Base-by-base conservation (phyloP, 2,797 vertebrate species). In the Acrossocheilus wenchowensis region DNA sequence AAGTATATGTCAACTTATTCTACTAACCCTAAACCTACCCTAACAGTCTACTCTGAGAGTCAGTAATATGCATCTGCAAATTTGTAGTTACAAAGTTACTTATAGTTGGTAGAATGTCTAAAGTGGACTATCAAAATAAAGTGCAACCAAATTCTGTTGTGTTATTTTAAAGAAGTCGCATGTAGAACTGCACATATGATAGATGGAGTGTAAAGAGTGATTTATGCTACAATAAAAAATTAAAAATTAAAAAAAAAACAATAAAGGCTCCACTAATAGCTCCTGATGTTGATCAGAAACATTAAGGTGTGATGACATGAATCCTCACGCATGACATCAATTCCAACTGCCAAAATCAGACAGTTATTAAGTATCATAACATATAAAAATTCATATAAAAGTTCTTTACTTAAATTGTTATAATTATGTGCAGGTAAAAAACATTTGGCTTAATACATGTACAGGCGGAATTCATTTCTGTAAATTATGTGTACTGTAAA, bases 181-280 rank as follows among this genome's bases (percentile, higher is more conserved):
- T 94, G 95, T 97, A 96, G 97, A 97, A 97, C 97, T 97, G 95
- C 93, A 93, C 95, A 94, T 92, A 94, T 97, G 96, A 97, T 96
- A 95, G 96, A 23, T 57, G 8, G 21, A 23, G 54, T 57, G 21
- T 57, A 23, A 57, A 23, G 21, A 8, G 8, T 57, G 19, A 23
- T 45, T 12, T 45, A 45, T 15, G 48, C 48, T 15, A 50, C 14
- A 50, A 50, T 15, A 5, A 54, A 54, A 54, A 8, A 21, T 9
- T 21, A 7, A 5, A 57, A 41, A 41, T 1, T 1, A 6, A 57
- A n/a, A 9, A 23, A 57, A 57, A 3, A 6, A 0, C 0, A 60
- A 57, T 11, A 60, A 60, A n/a, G 57, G 11, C 4, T 60, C 15
- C 30, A 34, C 2, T 34, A 17, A 17, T 17, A 66, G 30, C 6